Conservation (phyloP, 35 echinoderm and acorn worm genomes). For the Ophiothrix spiculata region DNA sequence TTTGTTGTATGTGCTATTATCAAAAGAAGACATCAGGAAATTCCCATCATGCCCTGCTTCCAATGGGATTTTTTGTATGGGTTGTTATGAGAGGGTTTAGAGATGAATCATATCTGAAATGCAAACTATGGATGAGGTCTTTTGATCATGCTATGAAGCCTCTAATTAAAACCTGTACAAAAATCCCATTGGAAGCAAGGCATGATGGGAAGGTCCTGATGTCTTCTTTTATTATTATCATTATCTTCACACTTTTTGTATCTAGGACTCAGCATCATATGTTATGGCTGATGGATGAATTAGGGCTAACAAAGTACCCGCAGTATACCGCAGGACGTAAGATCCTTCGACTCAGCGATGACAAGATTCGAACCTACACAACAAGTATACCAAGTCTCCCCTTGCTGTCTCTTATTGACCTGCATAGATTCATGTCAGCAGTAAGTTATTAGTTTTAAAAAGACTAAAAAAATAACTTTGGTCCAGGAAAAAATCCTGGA, state of each 20-base stretch:
- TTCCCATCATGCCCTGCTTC: too few relatives aligned
- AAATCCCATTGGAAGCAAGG: too few relatives aligned
- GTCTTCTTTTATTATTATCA: not conserved
- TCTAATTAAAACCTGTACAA: not conserved
- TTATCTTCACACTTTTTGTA: not conserved
- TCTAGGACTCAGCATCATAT: conserved; percentile 68
- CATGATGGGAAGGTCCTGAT: too few relatives aligned
- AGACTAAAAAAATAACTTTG: too few relatives aligned
- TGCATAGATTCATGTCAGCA: conserved; percentile 41
- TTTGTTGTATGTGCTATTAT: too few relatives aligned
- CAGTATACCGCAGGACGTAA: conserved; percentile 64
- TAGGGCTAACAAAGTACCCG: conserved; percentile 78
- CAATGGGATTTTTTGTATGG: too few relatives aligned
- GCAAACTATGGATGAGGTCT: not conserved
- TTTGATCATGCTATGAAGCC: not conserved
- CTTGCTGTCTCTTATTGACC: conserved; percentile 39
- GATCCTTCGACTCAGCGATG: conserved; percentile 45
- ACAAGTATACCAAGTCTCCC: conserved; percentile 31
- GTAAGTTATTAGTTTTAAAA: conserved; percentile 37
- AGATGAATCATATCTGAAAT: not conserved
- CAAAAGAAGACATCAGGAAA: too few relatives aligned
- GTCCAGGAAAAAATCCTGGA: too few relatives aligned
- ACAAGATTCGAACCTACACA: conserved; percentile 37
- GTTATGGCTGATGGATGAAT: conserved; percentile 70
- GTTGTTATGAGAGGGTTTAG: not conserved